Evolutionary conservation across 2,888 invertebrate species (phyloP), one percentile per base, ranked within the genome.

Genomic region (Crocallis elinguaria): DNA sequence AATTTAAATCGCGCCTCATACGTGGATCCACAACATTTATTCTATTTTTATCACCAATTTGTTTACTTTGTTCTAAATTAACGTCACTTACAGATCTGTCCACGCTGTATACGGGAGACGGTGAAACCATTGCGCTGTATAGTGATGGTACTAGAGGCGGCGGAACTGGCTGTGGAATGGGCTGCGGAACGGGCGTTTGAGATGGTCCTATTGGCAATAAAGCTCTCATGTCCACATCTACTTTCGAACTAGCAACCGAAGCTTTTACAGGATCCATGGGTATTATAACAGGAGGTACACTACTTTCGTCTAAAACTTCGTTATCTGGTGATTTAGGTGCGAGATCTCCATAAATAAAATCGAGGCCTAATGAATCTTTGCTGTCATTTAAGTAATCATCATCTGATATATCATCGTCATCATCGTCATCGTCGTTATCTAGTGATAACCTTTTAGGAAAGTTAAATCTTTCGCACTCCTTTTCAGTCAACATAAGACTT

Each of bases 401-500:
- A 14, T 87, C 86, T 9, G 84, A 84, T n/a, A 61, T 32, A 44
- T 69, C 67, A 23, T 46, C 45, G 5, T 21, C 12, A 32, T 60
- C 57, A 39, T 82, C 80, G 48, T 77, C 77, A 39, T 82, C 80
- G 48, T 77, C 77, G 41, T 83, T 80, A 49, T 77, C 77, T 8
- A 86, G 59, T 5, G 79, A 66, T 45, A 82, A 57, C 66, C 79
- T 83, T 30, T 70, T 59, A 7, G 82, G 74, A 43, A 90, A 75
- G 64, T 89, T 85, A 58, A 92, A 92, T 51, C 92, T 77, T 76
- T 90, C 89, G 54, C 82, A 86, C 76, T 92, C 92, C 65, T 92
- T 91, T 51, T 88, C 88, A 0, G 92, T 92, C 41, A 92, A 76
- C 64, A 87, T 91, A 9, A 90, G 60, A 54, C 89, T 90, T 62